Percentiles rank a stretch among this genome's conserved stretches.
Conservation (phyloP, 2,888 invertebrate genomes). For the Cryptophagus acutangulus region DNA sequence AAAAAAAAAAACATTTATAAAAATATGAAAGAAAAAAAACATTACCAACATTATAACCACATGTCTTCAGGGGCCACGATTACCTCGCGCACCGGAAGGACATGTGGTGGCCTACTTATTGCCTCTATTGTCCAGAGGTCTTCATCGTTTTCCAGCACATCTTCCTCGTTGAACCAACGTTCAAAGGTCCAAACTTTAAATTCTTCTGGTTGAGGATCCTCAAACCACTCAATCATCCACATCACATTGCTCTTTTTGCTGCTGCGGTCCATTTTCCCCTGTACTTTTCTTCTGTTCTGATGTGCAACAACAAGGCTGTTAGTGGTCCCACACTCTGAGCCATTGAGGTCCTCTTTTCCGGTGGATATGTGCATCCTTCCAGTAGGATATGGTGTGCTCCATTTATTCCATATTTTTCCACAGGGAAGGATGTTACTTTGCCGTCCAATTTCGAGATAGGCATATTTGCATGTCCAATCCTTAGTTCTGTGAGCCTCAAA, state of each 20-base stretch:
- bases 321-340: not conserved
- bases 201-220: too few species aligned
- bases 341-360: not conserved
- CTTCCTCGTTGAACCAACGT: too few species aligned
- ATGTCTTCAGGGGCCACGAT: too few species aligned
- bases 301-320: not conserved
- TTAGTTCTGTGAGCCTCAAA: not conserved
- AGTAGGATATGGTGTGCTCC: not conserved
- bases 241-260: not conserved
- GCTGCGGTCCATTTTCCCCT: not conserved
- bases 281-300: not conserved
- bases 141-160: too few species aligned
- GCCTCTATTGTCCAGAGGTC: too few species aligned
- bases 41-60: too few species aligned
- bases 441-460: not conserved
- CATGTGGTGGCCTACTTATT: too few species aligned
- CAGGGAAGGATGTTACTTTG: not conserved
- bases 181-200: too few species aligned
- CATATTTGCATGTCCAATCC: not conserved
- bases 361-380: not conserved
- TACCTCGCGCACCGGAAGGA: too few species aligned
- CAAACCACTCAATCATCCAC: too few species aligned
- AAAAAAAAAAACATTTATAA: too few species aligned
- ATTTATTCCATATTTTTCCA: not conserved
- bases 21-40: too few species aligned